Percentiles rank a stretch among this genome's conserved stretches.
Conservation (phyloP, 2,888 invertebrate species). For the Athripsodes cinereus region DNA sequence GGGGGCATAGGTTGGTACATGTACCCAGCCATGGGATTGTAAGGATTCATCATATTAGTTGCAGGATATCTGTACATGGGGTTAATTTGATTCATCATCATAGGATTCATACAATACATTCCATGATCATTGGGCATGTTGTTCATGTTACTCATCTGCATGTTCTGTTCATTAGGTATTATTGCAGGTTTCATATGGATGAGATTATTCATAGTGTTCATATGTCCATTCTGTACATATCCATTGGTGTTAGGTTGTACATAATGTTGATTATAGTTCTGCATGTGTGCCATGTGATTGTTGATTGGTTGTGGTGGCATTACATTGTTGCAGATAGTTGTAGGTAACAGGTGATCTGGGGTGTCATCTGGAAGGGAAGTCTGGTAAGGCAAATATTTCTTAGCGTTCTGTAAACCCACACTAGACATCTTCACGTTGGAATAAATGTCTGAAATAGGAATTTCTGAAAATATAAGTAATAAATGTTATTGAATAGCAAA, state of each 20-base stretch:
- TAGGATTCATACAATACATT: slow-evolving; percentile 20
- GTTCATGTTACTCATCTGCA: slow-evolving; percentile 9
- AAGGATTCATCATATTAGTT: slow-evolving; percentile 17
- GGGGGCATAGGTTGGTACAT: slow-evolving; percentile 46
- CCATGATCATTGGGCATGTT: slow-evolving; percentile 12
- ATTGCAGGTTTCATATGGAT: not conserved
- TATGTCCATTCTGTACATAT: slow-evolving; percentile 12
- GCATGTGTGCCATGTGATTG: not conserved
- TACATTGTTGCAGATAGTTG: slow-evolving; percentile 4
- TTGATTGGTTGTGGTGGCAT: not conserved
- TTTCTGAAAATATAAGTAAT: not conserved
- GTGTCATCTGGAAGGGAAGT: not conserved
- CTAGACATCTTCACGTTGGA: slow-evolving; percentile 24
- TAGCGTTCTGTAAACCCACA: slow-evolving; percentile 7
- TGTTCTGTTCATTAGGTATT: not conserved
- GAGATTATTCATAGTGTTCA: not conserved
- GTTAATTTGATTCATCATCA: slow-evolving; percentile 12
- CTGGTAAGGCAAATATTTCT: slow-evolving; percentile 14
- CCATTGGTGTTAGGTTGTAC: slow-evolving; percentile 12
- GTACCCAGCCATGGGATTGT: slow-evolving; percentile 17
- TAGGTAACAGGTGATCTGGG: not conserved
- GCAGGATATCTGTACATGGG: slow-evolving; percentile 33
- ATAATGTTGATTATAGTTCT: slow-evolving; percentile 4
- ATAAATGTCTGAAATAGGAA: slow-evolving; percentile 24
- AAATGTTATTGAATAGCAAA: too few species aligned